Conservation (phyloP, 2,888 invertebrate species). For the Zele albiditarsus region DNA sequence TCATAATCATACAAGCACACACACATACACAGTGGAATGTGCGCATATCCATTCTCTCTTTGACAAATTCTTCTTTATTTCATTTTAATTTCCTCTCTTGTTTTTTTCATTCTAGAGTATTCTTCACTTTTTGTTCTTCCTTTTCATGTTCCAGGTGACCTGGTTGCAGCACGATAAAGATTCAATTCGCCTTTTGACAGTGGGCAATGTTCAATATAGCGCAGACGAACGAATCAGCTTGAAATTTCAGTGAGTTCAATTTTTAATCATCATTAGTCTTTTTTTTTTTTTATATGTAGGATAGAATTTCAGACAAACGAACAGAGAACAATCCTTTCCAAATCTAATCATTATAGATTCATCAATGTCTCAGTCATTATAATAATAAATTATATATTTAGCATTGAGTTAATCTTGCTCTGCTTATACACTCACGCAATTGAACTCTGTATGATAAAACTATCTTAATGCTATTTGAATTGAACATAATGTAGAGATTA, state of each 20-base stretch:
- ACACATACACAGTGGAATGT: not conserved
- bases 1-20: not conserved
- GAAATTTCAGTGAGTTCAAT: constrained; percentile 74
- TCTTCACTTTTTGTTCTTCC: too few species aligned
- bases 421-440: too few species aligned
- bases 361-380: too few species aligned
- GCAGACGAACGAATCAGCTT: constrained; percentile 77
- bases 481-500: too few species aligned
- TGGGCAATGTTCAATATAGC: constrained; percentile 76
- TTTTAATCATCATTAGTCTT: constrained; percentile 29
- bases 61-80: not conserved
- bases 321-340: too few species aligned
- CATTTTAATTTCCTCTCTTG: not conserved
- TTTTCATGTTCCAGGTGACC: constrained; percentile 74
- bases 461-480: too few species aligned
- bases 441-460: too few species aligned
- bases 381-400: too few species aligned
- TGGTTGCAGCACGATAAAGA: constrained; percentile 77
- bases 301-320: too few species aligned
- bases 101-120: too few species aligned
- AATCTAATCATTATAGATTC: too few species aligned
- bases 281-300: not conserved
- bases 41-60: not conserved
- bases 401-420: too few species aligned
- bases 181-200: constrained; percentile 77